Evolutionary conservation across 2,888 invertebrate genomes (phyloP), one percentile per base, ranked within the genome.

Genomic region (Acronicta alni): DNA sequence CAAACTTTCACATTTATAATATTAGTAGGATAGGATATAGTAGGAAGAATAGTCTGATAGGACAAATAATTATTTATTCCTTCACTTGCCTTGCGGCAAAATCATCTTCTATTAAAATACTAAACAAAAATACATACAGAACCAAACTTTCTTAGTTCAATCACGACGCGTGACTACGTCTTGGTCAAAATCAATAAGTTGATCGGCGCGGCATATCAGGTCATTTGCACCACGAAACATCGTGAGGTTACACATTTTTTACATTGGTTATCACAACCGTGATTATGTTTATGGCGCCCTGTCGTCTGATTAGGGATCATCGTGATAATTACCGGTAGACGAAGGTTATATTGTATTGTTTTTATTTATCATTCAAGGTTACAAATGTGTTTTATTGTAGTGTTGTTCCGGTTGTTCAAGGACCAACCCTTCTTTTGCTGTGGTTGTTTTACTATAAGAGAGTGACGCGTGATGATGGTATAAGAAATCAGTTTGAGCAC

Each of bases 181-280:
- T 67, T 61, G 61, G 56, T 61, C 68, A 77, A 74, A 81, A 81
- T 74, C 79, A 74, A 82, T 82, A 75, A 41, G 57, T 47, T 62
- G 71, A 75, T 76, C 68, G 64, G 32, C 48, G 15, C 60, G 77
- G 77, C 83, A 75, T 67, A 59, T 72, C 79, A 73, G 83, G 83
- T 79, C 83, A 72, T 62, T 48, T 45, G 65, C 53, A 57, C 72
- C 83, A 83, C 79, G 80, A 74, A 16, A n/a, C 37, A 43, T 81
- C 83, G 83, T 83, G 83, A 71, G 59, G 35, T 38, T 64, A 60
- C 32, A 47, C 26, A 55, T 54, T 62, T 66, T 72, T 66, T 54
- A 39, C 45, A 35, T 59, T 20, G 30, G 67, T 70, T 57, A 65
- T 61, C 61, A 56, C 46, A 67, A 54, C 43, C 42, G n/a, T 46